Base-by-base conservation (phyloP, 1,140 invertebrate genomes). In the Doryteuthis pealeii region DNA sequence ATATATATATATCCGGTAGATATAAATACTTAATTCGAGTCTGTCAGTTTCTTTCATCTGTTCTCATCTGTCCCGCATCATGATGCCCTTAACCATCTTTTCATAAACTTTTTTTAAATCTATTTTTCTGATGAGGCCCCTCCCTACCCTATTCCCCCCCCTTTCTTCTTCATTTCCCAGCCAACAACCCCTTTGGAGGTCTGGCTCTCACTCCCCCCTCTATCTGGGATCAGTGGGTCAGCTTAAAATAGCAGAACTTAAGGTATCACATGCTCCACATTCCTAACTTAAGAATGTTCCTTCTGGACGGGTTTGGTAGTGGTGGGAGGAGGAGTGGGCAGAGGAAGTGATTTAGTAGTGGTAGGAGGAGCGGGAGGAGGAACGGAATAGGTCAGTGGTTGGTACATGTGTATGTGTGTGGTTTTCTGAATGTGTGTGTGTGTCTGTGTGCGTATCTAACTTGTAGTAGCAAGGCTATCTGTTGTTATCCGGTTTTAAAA, bases 251-350 rank as follows among this genome's bases (percentile, higher is more conserved):
- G 54, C 54, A 62, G 54, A 22, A 62, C 12, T n/a, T 62, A 62
- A 62, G 18, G 54, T 28, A 62, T 62, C 54, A 62, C 54, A 62
- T 62, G 54, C 54, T 62, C 54, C 54, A 62, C 54, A 62, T 62
- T 62, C 54, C 54, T 62, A 5, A 28, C 26, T n/a, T 14, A 28
- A 28, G 26, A 28, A 62, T n/a, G 54, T n/a, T 62, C 22, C 35
- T 10, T 62, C 18, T 62, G 54, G 54, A 18, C 22, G 54, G 1
- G 54, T 12, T 12, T 12, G 22, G 45, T 22, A 49, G 54, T 0
- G 26, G 18, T 22, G 54, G 54, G 54, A 62, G 54, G 54, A 18
- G 18, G 10, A 18, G 54, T 28, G 10, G 54, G 54, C 6, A 62
- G 22, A 6, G 22, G 45, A 15, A 22, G 12, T 49, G 45, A 22